Base-by-base conservation (phyloP, 1,140 invertebrate genomes). In the Tetramorium parvispinum region DNA sequence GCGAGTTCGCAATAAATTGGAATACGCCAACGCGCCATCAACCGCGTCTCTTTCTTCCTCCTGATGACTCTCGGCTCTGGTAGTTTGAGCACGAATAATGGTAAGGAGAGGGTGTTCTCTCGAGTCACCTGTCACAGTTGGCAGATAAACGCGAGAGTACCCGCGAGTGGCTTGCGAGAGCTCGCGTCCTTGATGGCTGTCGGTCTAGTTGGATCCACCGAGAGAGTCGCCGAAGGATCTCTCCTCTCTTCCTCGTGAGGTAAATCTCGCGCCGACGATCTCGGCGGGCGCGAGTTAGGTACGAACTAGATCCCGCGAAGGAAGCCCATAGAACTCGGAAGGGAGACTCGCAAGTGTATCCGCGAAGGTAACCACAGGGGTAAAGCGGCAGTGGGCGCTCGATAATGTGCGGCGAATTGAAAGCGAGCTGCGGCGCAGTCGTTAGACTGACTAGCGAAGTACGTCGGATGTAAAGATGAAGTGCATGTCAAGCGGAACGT, bases 1-100 rank as follows among this genome's bases (percentile, higher is more conserved):
- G 87, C 86, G 86, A 83, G 65, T 85, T 89, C 81, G 92, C 92
- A 91, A 93, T 93, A 93, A 93, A 93, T 92, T 92, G 92, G 91
- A 92, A 92, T 92, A 92, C 91, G 88, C 87, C 91, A 87, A 86
- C 77, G 85, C 88, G 88, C 78, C 85, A 75, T 68, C 75, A 51
- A 18, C 40, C 40, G 27, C 24, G 83, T 65, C 24, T 73, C 40
- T 40, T 73, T 83, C 32, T 59, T 66, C 24, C 61, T 78, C 57
- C 7, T 16, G 40, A 76, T 88, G 77, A 79, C 51, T 53, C 55
- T 55, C n/a, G 24, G 21, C 11, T 55, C 13, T 16, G 24, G 53
- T 37, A 51, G 51, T 51, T 61, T 61, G 71, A 88, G 68, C 27
- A 78, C 83, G 63, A 70, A 89, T 82, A 57, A 87, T 73, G 78